Conservation (phyloP, 2,113 vertebrate genomes). For the Halcyon senegalensis region DNA sequence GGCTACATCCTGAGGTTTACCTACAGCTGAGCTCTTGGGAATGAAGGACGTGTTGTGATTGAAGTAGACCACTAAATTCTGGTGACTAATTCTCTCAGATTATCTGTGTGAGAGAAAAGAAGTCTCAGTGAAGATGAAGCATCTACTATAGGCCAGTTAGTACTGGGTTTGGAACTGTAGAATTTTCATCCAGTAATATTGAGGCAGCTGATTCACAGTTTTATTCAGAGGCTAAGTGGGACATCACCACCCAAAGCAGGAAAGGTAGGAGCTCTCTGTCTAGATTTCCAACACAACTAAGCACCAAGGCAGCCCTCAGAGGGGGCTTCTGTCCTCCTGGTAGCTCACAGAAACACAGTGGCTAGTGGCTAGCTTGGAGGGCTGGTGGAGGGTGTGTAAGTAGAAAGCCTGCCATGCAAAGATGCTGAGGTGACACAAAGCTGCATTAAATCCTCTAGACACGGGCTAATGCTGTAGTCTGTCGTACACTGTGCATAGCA, state of each 20-base stretch:
- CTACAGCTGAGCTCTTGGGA: background rate
- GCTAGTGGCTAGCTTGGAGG: background rate
- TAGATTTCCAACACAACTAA: background rate
- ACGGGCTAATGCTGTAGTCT: constrained; percentile 35
- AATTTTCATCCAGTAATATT: background rate
- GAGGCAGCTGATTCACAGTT: background rate
- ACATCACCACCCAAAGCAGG: background rate
- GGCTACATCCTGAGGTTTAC: background rate
- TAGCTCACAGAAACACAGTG: background rate
- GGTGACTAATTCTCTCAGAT: background rate
- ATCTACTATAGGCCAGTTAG: background rate
- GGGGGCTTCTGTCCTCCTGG: background rate
- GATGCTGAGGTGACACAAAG: background rate
- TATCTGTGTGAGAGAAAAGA: background rate
- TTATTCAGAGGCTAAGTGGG: background rate
- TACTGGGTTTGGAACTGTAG: background rate
- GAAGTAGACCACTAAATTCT: background rate
- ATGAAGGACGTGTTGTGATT: background rate
- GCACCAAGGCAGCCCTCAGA: background rate
- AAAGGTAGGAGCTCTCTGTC: background rate
- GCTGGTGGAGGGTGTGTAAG: background rate
- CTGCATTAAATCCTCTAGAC: background rate
- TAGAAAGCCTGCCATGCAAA: background rate
- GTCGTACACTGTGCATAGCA: background rate
- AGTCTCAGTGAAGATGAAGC: background rate